Evolutionary conservation across 2,888 invertebrate species (phyloP).

Genomic region (Andrena marginata): DNA sequence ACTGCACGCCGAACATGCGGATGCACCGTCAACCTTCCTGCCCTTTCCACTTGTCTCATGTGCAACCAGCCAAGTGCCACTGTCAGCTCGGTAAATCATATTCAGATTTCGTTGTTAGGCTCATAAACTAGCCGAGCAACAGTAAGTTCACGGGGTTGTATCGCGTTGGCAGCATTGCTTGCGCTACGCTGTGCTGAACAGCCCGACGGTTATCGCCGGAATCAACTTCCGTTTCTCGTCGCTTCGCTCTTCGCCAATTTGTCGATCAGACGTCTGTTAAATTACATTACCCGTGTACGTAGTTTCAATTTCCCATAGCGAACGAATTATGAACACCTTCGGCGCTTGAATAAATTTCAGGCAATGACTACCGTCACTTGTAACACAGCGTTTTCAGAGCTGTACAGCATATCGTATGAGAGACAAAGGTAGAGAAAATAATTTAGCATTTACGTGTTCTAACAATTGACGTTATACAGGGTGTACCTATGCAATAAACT

Average conservation of each 20-base stretch:
- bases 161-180: conserved; percentile 36
- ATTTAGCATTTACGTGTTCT: too few relatives aligned
- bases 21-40: conserved; percentile 41
- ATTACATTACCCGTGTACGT: neutral
- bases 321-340: too few relatives aligned
- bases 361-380: too few relatives aligned
- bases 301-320: too few relatives aligned
- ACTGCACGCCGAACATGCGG: conserved; percentile 64
- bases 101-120: conserved; percentile 76
- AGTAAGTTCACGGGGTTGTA: conserved; percentile 61
- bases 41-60: neutral
- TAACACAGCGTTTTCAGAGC: too few relatives aligned
- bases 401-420: too few relatives aligned
- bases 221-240: conserved; percentile 67
- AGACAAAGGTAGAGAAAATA: too few relatives aligned
- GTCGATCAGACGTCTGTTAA: conserved; percentile 6
- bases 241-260: conserved; percentile 48
- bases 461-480: too few relatives aligned
- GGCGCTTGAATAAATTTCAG: too few relatives aligned
- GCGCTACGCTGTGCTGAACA: conserved; percentile 52
- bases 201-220: conserved; percentile 64
- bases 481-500: too few relatives aligned
- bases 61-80: conserved; percentile 45
- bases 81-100: conserved; percentile 77
- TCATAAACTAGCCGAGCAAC: conserved; percentile 68